Evolutionary conservation across 2,113 vertebrate genomes (phyloP).

Genomic region (Passer domesticus): DNA sequence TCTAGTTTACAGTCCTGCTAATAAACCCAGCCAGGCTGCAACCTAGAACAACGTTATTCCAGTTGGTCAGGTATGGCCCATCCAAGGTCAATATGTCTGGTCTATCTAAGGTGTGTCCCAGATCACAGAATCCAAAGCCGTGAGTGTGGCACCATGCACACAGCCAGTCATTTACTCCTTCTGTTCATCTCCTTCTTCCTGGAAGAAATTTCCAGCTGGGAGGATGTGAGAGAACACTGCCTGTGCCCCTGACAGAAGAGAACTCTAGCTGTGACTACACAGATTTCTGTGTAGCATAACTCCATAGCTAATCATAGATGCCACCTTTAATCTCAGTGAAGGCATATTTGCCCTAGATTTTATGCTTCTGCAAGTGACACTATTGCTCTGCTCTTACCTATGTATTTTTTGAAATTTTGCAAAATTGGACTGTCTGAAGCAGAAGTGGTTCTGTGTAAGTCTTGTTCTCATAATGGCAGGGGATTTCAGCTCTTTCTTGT

Average conservation of each 20-base stretch:
- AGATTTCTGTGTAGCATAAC: neutral
- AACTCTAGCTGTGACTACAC: neutral
- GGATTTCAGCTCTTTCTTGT: neutral
- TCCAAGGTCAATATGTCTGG: rapidly evolving
- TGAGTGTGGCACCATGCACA: no score
- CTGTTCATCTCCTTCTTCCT: neutral
- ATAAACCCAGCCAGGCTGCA: neutral
- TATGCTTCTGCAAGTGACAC: neutral
- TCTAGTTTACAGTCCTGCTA: no score
- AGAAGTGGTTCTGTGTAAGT: neutral
- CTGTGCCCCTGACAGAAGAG: neutral
- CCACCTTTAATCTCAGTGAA: neutral
- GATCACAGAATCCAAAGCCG: neutral
- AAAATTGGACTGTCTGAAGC: neutral
- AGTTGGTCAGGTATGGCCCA: rapidly evolving
- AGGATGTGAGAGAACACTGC: neutral
- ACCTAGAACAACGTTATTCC: neutral
- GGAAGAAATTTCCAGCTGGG: neutral
- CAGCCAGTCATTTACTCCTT: neutral
- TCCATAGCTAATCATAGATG: neutral
- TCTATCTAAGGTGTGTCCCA: no score
- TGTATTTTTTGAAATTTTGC: neutral
- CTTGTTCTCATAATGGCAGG: neutral
- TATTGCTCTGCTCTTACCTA: neutral
- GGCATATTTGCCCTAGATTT: neutral